Evolutionary conservation across 2,888 invertebrate species (phyloP).

Genomic region (Aleiodes alternator): DNA sequence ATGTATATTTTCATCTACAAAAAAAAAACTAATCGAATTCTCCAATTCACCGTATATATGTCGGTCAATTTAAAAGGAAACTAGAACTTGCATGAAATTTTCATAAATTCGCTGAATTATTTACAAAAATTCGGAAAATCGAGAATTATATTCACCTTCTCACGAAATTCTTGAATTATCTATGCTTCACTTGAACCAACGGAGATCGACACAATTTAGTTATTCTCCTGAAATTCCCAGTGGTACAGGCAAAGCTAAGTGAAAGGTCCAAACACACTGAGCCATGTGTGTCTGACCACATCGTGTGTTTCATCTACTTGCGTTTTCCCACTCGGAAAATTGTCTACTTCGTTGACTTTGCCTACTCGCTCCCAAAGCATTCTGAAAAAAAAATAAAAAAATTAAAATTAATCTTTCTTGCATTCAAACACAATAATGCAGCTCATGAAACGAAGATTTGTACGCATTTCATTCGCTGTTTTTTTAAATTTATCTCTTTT

Average conservation of each 20-base stretch:
- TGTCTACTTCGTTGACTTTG: background rate
- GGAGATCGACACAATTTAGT: background rate
- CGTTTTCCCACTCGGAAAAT: constrained; percentile 40
- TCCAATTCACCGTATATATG: background rate
- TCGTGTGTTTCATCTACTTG: constrained; percentile 39
- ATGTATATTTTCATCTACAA: constrained; percentile 13
- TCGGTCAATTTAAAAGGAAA: constrained; percentile 9
- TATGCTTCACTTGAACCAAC: too few relatives aligned
- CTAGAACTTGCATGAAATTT: constrained; percentile 3
- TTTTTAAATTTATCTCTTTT: background rate
- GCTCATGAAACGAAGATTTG: constrained; percentile 36
- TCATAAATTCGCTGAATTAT: background rate
- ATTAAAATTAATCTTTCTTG: constrained; percentile 46
- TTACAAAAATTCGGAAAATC: background rate
- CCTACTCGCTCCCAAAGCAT: background rate
- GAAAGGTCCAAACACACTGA: constrained; percentile 47
- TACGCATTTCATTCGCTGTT: background rate
- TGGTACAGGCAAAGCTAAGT: constrained; percentile 3
- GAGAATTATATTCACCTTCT: background rate
- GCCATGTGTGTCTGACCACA: constrained; percentile 26
- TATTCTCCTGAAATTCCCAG: background rate
- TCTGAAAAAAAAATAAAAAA: constrained; percentile 36
- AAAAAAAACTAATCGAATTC: background rate
- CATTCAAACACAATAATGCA: constrained; percentile 46
- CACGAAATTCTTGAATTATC: background rate